Evolutionary conservation across 2,113 vertebrate genomes (phyloP), one percentile per base, ranked within the genome.

Genomic region (Pedionomus torquatus): DNA sequence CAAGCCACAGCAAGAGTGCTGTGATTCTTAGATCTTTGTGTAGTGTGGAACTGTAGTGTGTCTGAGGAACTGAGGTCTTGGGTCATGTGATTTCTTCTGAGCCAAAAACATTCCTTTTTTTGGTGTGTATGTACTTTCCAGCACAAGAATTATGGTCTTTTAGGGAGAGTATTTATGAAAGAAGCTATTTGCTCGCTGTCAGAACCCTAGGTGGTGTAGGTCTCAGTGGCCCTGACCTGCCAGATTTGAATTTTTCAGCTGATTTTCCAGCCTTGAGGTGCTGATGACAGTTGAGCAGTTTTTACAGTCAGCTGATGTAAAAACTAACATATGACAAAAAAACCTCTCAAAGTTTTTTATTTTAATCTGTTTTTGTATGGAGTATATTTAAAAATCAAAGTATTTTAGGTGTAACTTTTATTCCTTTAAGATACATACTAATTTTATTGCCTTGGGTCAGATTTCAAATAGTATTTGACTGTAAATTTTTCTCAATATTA

Each of bases 401-500:
- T 51, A 13, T 55, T 57, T 41, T 17, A 48, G 11, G 18, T 52
- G 21, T 43, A 33, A 44, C 10, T 2, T 69, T 14, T 69, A 43
- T 79, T 10, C 14, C n/a, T 80, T 90, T 41, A 25, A 57, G 43
- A 18, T 39, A 9, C 16, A 25, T 85, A 85, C 11, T 52, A 20
- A 12, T 48, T 54, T 9, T 77, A 4, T 13, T 1, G 1, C 15
- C 52, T 19, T 46, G 28, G 9, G 26, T 74, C 19, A 1, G 2
- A 35, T 60, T 87, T 51, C 54, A 64, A 58, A 64, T 28, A 63
- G 11, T 19, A 8, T 60, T 92, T 74, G 7, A 10, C 9, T n/a
- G 28, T 68, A 20, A 13, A 2, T 35, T 72, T 65, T 66, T 15
- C 19, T 63, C 7, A 10, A 48, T 65, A 13, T 17, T 89, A 25